Conservation (phyloP, 2,113 vertebrate genomes). For the Hyperoodon ampullatus region DNA sequence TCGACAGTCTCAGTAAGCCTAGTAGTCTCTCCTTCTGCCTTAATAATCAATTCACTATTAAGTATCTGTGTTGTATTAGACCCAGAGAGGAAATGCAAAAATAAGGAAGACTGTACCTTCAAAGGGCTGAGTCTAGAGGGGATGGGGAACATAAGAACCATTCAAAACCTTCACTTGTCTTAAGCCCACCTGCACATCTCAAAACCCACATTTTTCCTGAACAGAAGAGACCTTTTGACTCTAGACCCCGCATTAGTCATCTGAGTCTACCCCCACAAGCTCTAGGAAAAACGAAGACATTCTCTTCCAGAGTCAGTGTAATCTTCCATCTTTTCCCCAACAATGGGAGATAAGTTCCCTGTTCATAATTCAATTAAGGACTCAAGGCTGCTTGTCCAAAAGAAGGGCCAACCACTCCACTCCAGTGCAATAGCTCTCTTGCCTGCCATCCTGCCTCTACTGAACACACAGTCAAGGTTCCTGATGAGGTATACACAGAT, state of each 20-base stretch:
- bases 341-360: neutral
- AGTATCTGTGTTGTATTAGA: neutral
- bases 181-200: neutral
- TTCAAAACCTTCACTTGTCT: slow-evolving; percentile 33
- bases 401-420: neutral
- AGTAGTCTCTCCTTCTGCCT: neutral
- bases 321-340: neutral
- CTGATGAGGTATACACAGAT: neutral
- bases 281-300: neutral
- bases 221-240: neutral
- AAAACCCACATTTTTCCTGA: slow-evolving; percentile 1
- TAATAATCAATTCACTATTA: slow-evolving; percentile 22
- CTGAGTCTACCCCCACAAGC: neutral
- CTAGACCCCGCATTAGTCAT: neutral
- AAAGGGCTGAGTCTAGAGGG: neutral
- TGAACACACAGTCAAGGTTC: neutral
- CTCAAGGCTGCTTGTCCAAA: neutral
- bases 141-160: neutral
- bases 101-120: neutral
- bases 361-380: slow-evolving; percentile 8
- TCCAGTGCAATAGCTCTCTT: neutral
- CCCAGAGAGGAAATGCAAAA: slow-evolving; percentile 9
- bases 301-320: slow-evolving; percentile 6
- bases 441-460: neutral
- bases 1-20: neutral